Evolutionary conservation across 2,113 vertebrate species (phyloP).

Genomic region (Actenoides hombroni): DNA sequence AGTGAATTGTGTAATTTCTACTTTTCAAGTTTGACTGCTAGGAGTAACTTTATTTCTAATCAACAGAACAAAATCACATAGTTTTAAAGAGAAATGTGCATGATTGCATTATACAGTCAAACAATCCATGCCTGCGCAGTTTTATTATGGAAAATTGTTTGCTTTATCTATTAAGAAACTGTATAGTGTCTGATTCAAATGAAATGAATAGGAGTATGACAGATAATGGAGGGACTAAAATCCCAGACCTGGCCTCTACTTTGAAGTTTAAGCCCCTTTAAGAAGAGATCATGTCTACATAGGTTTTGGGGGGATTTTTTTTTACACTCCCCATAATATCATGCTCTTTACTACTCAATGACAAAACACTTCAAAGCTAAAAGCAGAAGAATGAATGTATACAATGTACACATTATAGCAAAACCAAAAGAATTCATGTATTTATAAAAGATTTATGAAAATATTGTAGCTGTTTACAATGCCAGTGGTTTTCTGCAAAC

Average conservation of each 20-base stretch:
- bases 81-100: conserved; percentile 17
- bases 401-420: neutral
- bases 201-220: neutral
- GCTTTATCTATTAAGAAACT: neutral
- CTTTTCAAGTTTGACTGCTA: neutral
- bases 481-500: neutral
- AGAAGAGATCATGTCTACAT: neutral
- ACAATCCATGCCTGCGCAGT: neutral
- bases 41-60: conserved; percentile 4
- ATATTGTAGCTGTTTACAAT: neutral
- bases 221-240: neutral
- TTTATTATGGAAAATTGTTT: conserved; percentile 23
- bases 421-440: neutral
- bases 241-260: neutral
- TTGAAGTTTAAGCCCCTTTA: neutral
- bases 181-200: neutral
- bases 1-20: neutral
- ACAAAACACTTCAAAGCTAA: neutral
- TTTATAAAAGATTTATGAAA: neutral
- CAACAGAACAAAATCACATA: conserved; percentile 23
- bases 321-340: neutral
- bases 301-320: neutral
- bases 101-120: conserved; percentile 54
- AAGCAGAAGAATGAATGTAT: neutral
- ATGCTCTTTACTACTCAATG: neutral